Base-by-base conservation (phyloP, 35 echinoderm and acorn worm species). In the Heliocidaris erythrogramma region DNA sequence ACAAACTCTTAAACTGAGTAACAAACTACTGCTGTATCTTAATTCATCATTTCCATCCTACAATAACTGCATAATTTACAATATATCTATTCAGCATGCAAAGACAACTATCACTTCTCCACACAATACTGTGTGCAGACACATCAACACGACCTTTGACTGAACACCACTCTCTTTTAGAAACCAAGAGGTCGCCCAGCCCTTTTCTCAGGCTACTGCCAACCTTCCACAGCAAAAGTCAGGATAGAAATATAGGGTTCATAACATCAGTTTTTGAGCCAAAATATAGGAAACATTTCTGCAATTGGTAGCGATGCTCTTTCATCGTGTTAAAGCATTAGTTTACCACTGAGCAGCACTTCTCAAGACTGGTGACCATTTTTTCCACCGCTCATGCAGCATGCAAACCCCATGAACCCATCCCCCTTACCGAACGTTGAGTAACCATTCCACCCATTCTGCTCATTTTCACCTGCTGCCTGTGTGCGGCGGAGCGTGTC, bases 361-460 rank as follows among this genome's bases (percentile, higher is more conserved):
- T 4, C 87, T 31, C 47, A 89, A 89, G 87, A 89, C 87, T 48
- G 47, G 87, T 89, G 87, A 89, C 24, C 87, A 32, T 89, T 89
- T 89, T 89, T 9, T 89, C 87, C 17, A 47, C 87, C 30, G 18
- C 90, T 29, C 86, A 95, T 30, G 30, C 31, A 95, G 52, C 31
- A 56, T 35, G 85, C 85, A 32, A 94, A 48, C 47, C 24, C 21
- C 27, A 1, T 91, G 30, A 90, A 93, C 21, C 32, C 48, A 52
- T 31, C 16, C 31, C 60, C 32, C 87, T 95, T 95, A 94, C 93
- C 49, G 48, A 56, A 71, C 2, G 65, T 29, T 30, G 85, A 48
- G 59, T 42, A 86, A 90, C 53, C 92, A 60, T 86, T 97, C 91
- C 91, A 92, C 91, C 91, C 91, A 92, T 56, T 56, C 9, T 92